Evolutionary conservation across 2,888 invertebrate genomes (phyloP).

Genomic region (Hypena proboscidalis): DNA sequence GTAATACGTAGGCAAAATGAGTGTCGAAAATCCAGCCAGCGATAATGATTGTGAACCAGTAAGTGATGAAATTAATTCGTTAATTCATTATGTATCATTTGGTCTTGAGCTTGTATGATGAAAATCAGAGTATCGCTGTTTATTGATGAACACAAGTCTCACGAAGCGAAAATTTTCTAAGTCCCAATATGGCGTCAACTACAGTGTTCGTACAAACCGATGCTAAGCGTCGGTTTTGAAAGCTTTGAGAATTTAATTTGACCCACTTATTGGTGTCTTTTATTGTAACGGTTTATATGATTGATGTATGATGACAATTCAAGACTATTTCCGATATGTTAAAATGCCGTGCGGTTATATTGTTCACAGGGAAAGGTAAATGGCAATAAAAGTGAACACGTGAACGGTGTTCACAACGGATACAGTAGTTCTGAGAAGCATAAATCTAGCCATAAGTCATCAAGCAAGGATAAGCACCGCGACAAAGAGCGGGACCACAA

Average conservation of each 20-base stretch:
- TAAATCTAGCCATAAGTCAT: constrained; percentile 88
- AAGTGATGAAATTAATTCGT: constrained; percentile 74
- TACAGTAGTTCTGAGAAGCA: constrained; percentile 85
- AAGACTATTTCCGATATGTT: constrained; percentile 25
- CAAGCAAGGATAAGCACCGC: constrained; percentile 88
- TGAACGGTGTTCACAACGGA: constrained; percentile 93
- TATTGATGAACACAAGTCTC: constrained; percentile 80
- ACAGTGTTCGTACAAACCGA: constrained; percentile 83
- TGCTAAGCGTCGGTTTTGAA: constrained; percentile 71
- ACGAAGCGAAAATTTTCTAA: constrained; percentile 86
- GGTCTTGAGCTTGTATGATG: constrained; percentile 26
- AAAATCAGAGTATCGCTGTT: constrained; percentile 53
- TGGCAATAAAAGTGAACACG: constrained; percentile 85
- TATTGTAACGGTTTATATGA: constrained; percentile 13
- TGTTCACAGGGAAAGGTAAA: constrained; percentile 79
- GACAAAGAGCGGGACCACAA: constrained; percentile 88
- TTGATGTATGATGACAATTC: constrained; percentile 23
- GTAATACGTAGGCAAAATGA: constrained; percentile 87
- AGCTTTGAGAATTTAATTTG: constrained; percentile 32
- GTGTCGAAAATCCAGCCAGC: constrained; percentile 87
- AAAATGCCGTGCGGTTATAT: constrained; percentile 30
- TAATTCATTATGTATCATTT: constrained; percentile 38
- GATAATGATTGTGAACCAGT: constrained; percentile 85
- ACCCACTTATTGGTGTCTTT: constrained; percentile 6
- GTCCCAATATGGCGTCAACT: constrained; percentile 96